Evolutionary conservation across 2,888 invertebrate genomes (phyloP), one percentile per base, ranked within the genome.

Genomic region (Seladonia tumulorum): DNA sequence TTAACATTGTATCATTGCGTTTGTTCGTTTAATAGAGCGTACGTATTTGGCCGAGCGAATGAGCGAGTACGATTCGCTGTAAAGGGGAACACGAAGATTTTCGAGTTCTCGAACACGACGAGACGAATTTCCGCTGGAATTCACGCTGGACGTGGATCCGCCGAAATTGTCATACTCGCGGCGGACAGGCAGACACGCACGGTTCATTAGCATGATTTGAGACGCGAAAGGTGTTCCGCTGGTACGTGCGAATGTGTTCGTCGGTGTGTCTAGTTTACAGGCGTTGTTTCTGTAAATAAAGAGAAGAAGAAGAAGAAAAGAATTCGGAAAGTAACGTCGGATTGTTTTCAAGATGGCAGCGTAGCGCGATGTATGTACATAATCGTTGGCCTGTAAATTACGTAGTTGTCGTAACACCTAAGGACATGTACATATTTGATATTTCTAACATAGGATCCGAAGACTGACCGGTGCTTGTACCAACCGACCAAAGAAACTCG

Each of bases 401-500:
- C 35, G 49, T 86, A 84, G 80, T 80, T 70, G 68, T 68, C 86
- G 77, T 87, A 86, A 70, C 45, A 79, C 57, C 60, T 86, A 86
- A 82, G 75, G 74, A 81, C 68, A 47, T 92, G 91, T 90, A 91
- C 74, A 91, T 91, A 91, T 57, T 79, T 63, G 63, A 77, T 90
- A 90, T 90, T 91, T 89, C 87, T 92, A 92, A 93, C 87, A 90
- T 93, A 93, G 93, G 18, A 94, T 91, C 90, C 93, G 93, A 94
- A 94, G 94, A 94, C 94, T 94, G 94, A 94, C 93, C 93, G 93
- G 94, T 94, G 94, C 93, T 94, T 92, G 92, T 94, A 93, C 94
- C 94, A 94, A 93, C 93, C 93, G 94, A 94, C 94, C 94, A 94
- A 94, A 94, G 94, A 94, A 90, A 91, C 81, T 73, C 87, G 83